Base-by-base conservation (phyloP, 2,888 invertebrate species). In the Hirtodrosophila duncani region DNA sequence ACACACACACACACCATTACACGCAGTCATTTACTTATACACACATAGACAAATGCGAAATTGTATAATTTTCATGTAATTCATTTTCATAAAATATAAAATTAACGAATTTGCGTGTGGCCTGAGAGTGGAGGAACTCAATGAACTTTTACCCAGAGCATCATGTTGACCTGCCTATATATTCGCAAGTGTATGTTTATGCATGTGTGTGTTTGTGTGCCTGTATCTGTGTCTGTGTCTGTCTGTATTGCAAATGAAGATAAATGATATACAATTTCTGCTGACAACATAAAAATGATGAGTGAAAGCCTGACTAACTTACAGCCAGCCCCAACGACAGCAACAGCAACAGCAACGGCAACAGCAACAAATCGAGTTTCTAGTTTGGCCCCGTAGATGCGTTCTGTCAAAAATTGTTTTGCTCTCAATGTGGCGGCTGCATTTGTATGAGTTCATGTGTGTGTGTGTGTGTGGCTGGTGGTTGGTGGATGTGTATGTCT, bases 261-360 rank as follows among this genome's bases (percentile, higher is more conserved):
- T 72, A 80, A 77, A 75, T 72, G 69, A 67, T 72, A 77, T 67
- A 51, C 55, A 69, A 69, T 65, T 63, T 69, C 45, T 60, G 78
- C 69, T 72, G 80, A 67, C 74, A 67, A 49, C 70, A 43, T 33
- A 48, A 70, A 75, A 78, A 78, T 67, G 63, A 66, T 60, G 58
- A 66, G 43, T 43, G 51, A 51, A 38, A 39, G 46, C 65, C 56
- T 51, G n/a, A n/a, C n/a, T n/a, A n/a, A n/a, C n/a, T n/a, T n/a
- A n/a, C n/a, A n/a, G 14, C 13, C 34, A 36, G 21, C 11, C 6
- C 6, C 9, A 24, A 9, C 13, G 26, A 16, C 18, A 33, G 13
- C 24, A 48, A 20, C n/a, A 13, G 9, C 3, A 4, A 6, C 8
- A 9, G 23, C 9, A 8, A 8, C 1, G 7, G n/a, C 26, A 1